Percentiles rank a stretch among this genome's conserved stretches.
phyloP scores from a whole-genome alignment of 2,888 invertebrate species.

The Balanococcus diminutus region DNA sequence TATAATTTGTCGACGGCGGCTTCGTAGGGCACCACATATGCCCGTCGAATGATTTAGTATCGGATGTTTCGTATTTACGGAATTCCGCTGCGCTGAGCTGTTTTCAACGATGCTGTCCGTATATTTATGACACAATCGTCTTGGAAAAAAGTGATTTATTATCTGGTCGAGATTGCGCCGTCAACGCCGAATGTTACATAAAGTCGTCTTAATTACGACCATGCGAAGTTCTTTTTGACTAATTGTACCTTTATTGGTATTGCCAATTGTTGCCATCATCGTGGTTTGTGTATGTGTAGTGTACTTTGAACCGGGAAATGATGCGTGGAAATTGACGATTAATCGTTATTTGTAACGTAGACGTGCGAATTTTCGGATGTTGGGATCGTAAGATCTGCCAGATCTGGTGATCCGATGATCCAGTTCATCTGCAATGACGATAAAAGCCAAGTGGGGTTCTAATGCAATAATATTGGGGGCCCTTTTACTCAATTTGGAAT shows the following conservation, averaged over 20 bases:
- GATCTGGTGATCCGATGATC: too few relatives aligned
- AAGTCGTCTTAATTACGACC: neutral
- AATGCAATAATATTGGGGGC: too few relatives aligned
- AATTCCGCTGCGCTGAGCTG: conserved; percentile 36
- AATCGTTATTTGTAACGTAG: too few relatives aligned
- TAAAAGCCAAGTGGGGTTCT: too few relatives aligned
- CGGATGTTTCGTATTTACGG: conserved; percentile 37
- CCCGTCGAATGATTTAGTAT: conserved; percentile 38
- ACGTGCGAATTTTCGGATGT: too few relatives aligned
- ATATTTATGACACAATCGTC: conserved; percentile 41
- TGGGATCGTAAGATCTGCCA: too few relatives aligned
- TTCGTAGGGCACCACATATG: neutral
- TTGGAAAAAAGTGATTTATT: conserved; percentile 21
- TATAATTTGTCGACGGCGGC: neutral
- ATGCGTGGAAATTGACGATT: neutral
- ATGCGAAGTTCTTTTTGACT: conserved; percentile 4
- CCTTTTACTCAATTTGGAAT: too few relatives aligned
- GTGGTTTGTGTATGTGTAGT: too few relatives aligned
- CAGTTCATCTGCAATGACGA: too few relatives aligned
- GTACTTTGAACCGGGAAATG: neutral
- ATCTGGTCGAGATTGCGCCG: neutral
- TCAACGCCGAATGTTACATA: neutral
- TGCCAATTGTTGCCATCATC: too few relatives aligned
- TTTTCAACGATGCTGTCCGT: conserved; percentile 6
- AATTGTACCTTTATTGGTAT: conserved; percentile 1